These are phyloP conservation scores for Brachionus manjavacas DNA, from an alignment of 1,140 invertebrate genomes.

Conservation along the genomic window DNA sequence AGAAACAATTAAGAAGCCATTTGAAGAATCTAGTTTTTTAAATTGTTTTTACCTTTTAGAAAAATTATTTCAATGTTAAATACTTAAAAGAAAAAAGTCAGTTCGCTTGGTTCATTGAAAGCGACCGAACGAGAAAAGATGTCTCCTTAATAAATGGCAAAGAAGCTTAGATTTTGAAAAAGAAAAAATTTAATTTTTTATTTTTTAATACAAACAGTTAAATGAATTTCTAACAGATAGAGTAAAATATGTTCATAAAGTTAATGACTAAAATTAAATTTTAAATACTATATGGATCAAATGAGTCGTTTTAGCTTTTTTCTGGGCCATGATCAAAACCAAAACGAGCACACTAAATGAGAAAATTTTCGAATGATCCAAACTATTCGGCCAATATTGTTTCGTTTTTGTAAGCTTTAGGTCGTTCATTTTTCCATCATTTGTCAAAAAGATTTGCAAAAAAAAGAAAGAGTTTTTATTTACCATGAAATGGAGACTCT, in stretches of 20 bases:
- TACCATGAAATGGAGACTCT: conserved; percentile 22
- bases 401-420: conserved; percentile 8
- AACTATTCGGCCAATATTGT: conserved; percentile 9
- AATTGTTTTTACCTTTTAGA: not conserved
- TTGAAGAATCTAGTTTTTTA: not conserved
- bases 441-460: conserved; percentile 13
- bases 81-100: not conserved
- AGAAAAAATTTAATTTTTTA: not conserved
- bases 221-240: not conserved
- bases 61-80: not conserved
- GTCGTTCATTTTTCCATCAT: conserved; percentile 14
- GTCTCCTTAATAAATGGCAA: not conserved
- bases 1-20: not conserved
- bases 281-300: conserved; percentile 2
- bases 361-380: not conserved
- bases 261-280: not conserved
- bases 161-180: not conserved
- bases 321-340: not conserved
- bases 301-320: conserved; percentile 33
- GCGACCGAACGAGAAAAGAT: too few relatives aligned
- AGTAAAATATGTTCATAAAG: not conserved
- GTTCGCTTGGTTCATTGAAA: not conserved
- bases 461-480: conserved; percentile 16
- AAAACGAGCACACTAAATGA: not conserved
- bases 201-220: not conserved